Conservation (phyloP, 2,113 vertebrate species). For the Litocranius walleri region DNA sequence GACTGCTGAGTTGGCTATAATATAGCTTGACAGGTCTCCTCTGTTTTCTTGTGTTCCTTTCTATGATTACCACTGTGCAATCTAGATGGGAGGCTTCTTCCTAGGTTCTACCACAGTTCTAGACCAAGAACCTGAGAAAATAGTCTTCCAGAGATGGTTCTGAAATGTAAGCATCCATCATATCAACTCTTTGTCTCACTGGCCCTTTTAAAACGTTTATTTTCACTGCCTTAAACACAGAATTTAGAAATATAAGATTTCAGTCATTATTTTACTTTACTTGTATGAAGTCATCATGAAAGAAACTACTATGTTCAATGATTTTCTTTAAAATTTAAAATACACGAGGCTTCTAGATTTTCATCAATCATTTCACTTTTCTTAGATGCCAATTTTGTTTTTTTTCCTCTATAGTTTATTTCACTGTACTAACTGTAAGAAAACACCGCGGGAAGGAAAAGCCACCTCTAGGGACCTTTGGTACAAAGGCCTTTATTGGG, state of each 20-base stretch:
- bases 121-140: background rate
- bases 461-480: too few species aligned
- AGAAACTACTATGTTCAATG: background rate
- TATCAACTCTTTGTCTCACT: background rate
- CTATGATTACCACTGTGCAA: too few species aligned
- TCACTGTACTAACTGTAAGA: background rate
- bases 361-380: background rate
- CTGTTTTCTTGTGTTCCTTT: background rate
- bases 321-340: background rate
- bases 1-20: background rate
- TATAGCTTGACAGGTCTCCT: background rate
- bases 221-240: background rate
- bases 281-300: background rate
- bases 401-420: background rate
- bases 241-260: background rate
- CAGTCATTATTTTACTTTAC: background rate
- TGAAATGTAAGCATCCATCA: background rate
- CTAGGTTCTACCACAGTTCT: background rate
- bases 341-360: background rate
- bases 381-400: background rate
- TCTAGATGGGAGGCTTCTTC: background rate
- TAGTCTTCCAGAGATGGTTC: background rate
- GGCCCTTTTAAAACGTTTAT: background rate
- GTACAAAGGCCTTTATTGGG: too few species aligned
- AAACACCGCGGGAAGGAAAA: too few species aligned